These are phyloP conservation scores for Dermolepida albohirtum DNA, from an alignment of 2,888 invertebrate genomes.

Conservation along the genomic window DNA sequence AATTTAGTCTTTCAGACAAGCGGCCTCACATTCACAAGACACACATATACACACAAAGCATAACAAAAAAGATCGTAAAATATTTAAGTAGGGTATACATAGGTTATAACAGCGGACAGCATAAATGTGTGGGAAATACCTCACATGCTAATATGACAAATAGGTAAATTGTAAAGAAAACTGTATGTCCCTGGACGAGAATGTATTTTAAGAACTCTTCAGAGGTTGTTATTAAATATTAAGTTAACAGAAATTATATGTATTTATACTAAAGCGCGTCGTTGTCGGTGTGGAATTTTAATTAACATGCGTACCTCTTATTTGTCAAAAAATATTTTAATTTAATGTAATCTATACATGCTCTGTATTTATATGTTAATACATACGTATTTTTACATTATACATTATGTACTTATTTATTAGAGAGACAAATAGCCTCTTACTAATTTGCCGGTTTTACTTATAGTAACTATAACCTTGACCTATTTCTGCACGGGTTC, in stretches of 20 bases:
- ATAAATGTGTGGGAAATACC: constrained; percentile 31
- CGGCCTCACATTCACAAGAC: constrained; percentile 10
- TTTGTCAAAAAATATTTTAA: too few relatives aligned
- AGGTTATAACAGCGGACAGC: constrained; percentile 20
- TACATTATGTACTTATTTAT: too few relatives aligned
- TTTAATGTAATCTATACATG: too few relatives aligned
- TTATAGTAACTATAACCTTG: too few relatives aligned
- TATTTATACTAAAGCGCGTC: neutral
- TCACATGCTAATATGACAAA: constrained; percentile 23
- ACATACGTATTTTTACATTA: too few relatives aligned
- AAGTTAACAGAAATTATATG: constrained; percentile 2
- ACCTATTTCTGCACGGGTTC: too few relatives aligned
- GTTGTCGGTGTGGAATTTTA: too few relatives aligned
- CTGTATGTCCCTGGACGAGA: neutral
- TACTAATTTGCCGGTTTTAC: too few relatives aligned
- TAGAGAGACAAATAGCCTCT: too few relatives aligned
- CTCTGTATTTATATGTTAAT: too few relatives aligned
- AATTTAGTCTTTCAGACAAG: constrained; percentile 21
- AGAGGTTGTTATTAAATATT: constrained; percentile 3
- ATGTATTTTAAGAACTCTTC: constrained; percentile 5
- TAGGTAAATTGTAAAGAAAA: constrained; percentile 25
- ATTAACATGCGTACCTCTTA: too few relatives aligned
- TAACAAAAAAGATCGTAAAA: constrained; percentile 37
- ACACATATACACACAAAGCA: constrained; percentile 18
- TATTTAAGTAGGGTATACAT: constrained; percentile 33